These are phyloP conservation scores for Rhinopomastus cyanomelas DNA, from an alignment of 2,113 vertebrate species.

Conservation along the genomic window DNA sequence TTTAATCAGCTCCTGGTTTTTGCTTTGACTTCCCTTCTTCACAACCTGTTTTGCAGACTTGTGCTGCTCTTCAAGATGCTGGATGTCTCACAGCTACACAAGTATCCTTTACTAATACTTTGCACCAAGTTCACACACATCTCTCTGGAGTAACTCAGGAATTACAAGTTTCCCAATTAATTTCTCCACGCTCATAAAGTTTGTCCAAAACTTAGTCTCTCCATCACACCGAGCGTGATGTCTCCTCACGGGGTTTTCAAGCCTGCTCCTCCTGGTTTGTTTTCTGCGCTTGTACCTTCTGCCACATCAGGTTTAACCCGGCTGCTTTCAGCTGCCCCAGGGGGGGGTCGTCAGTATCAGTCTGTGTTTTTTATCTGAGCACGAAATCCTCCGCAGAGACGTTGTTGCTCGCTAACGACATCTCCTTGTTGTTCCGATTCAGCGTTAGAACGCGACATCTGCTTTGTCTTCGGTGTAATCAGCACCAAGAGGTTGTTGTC, in stretches of 20 bases:
- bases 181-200: not conserved
- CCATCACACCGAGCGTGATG: fast-evolving
- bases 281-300: not conserved
- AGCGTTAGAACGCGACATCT: constrained; percentile 33
- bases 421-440: constrained; percentile 45
- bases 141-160: not conserved
- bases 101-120: not conserved
- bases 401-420: constrained; percentile 20
- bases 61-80: not conserved
- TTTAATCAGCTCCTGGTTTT: not conserved
- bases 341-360: not conserved
- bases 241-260: not conserved
- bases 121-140: not conserved
- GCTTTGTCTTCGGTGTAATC: constrained; percentile 52
- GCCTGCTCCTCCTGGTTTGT: not conserved
- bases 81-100: too few relatives aligned
- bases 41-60: not conserved
- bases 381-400: not conserved
- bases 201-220: not conserved
- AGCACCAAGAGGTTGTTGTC: constrained; percentile 25
- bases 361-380: not conserved
- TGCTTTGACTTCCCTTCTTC: not conserved
- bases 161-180: not conserved
- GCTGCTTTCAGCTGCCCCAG: not conserved
- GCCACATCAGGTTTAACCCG: not conserved